Base-by-base conservation (phyloP, 2,797 vertebrate genomes). In the Euthynnus affinis region DNA sequence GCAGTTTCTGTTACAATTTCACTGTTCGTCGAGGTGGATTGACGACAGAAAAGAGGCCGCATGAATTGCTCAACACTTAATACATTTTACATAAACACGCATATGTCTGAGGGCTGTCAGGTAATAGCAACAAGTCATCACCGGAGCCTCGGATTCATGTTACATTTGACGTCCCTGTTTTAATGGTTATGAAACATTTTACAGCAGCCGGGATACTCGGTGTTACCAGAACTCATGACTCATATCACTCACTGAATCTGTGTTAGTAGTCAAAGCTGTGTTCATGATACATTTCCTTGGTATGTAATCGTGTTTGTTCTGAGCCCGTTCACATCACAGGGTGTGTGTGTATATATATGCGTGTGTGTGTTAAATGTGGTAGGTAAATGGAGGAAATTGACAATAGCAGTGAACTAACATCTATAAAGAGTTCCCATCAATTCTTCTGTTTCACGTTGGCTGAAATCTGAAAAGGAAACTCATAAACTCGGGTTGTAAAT, bases 151-250 rank as follows among this genome's bases (percentile, higher is more conserved):
- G 2, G 20, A 1, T 6, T 7, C 23, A 23, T 2, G 12, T 49
- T 14, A 42, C 40, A 42, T 42, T 42, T 37, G 6, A 37, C 8
- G 8, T 37, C 34, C n/a, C n/a, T n/a, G n/a, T 29, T 37, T 37
- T 32, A n/a, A 32, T 18, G 15, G 3, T 66, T 42, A 6, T 18
- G 15, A 22, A 61, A 69, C 17, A 9, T 49, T 29, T 22, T 25
- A 10, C 12, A 58, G 52, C 17, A 51, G 9, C 25, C 3, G 2
- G 17, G 32, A 29, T 64, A 29, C 17, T 68, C 23, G 0, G 15
- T 59, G 51, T 86, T 79, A 44, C 68, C 3, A 61, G 87, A 78
- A 81, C 23, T 17, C 59, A 59, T 93, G 91, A 94, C 76, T 93
- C 90, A 86, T 65, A 67, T 74, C 34, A 23, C 22, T 48, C 46